Base-by-base conservation (phyloP, 2,797 vertebrate genomes). In the Eospalax fontanierii region DNA sequence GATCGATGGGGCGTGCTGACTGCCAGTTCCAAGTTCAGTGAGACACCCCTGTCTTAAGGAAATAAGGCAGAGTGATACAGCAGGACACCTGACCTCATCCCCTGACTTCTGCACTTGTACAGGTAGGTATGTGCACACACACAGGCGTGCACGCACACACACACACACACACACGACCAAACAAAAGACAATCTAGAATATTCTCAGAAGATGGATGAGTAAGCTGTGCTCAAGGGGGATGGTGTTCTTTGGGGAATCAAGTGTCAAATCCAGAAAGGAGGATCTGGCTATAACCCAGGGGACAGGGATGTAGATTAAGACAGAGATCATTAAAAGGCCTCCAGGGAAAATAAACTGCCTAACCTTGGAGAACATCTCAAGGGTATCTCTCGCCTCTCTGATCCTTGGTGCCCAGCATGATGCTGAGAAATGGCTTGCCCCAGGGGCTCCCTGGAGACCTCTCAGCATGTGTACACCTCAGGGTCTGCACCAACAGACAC, bases 101-200 rank as follows among this genome's bases (percentile, higher is more conserved):
- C n/a, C n/a, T n/a, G n/a, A n/a, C n/a, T n/a, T n/a, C n/a, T n/a
- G n/a, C n/a, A n/a, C n/a, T n/a, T n/a, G n/a, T n/a, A n/a, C n/a
- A 30, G 46, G 46, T 50, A 11, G 46, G 59, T 61, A 24, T 24
- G 22, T 61, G 4, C 21, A 61, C 59, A 24, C 59, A 61, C 57
- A n/a, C n/a, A n/a, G n/a, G n/a, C n/a, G n/a, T n/a, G n/a, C n/a
- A n/a, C n/a, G n/a, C n/a, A 59, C 18, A 61, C 18, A 24, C 22
- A 24, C 59, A 61, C 22, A 61, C 22, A 61, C 59, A 61, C 76
- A 79, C 76, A 57, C 21, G n/a, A 33, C 57, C 50, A 83, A 40
- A 50, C 43, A 84, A 70, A 57, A 92, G 65, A 11, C 35, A 26
- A 4, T 59, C n/a, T 87, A 87, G 92, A 79, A 91, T 85, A 68